Conservation (phyloP, 1,140 invertebrate genomes). For the Probaryconus sp. region DNA sequence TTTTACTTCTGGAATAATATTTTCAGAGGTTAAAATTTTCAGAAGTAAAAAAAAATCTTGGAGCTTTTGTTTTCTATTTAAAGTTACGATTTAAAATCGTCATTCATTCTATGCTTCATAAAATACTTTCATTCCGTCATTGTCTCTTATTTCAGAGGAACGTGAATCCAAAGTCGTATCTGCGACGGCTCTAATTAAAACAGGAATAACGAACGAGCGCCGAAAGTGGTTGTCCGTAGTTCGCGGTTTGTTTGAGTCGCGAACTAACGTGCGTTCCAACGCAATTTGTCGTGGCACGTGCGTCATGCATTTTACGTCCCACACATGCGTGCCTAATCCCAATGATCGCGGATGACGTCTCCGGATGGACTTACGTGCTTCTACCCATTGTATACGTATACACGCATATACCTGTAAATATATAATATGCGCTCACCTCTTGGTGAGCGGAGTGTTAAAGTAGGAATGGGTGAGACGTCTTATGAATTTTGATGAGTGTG, state of each 20-base stretch:
- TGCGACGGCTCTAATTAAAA: slow-evolving; percentile 47
- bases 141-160: slow-evolving; percentile 29
- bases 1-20: no score
- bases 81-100: no score
- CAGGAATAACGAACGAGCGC: slow-evolving; percentile 45
- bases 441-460: slow-evolving; percentile 59
- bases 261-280: slow-evolving; percentile 40
- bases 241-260: slow-evolving; percentile 48
- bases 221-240: slow-evolving; percentile 49
- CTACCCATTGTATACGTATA: slow-evolving; percentile 4
- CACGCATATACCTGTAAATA: slow-evolving; percentile 64
- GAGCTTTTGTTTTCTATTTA: no score
- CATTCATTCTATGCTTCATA: no score
- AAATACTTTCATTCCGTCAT: neutral
- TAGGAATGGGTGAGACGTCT: slow-evolving; percentile 67
- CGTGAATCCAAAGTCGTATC: no score
- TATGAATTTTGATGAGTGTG: slow-evolving; percentile 74
- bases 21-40: no score
- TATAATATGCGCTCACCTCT: slow-evolving; percentile 62
- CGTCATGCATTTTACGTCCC: no score
- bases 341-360: slow-evolving; percentile 12
- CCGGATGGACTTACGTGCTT: slow-evolving; percentile 31
- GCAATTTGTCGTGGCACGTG: slow-evolving; percentile 58
- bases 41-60: no score
- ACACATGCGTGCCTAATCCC: neutral